Percentiles rank a stretch among this genome's conserved stretches.
These are phyloP conservation scores for Microplitis demolitor DNA, from an alignment of 1,140 invertebrate species.

Conservation along the genomic window DNA sequence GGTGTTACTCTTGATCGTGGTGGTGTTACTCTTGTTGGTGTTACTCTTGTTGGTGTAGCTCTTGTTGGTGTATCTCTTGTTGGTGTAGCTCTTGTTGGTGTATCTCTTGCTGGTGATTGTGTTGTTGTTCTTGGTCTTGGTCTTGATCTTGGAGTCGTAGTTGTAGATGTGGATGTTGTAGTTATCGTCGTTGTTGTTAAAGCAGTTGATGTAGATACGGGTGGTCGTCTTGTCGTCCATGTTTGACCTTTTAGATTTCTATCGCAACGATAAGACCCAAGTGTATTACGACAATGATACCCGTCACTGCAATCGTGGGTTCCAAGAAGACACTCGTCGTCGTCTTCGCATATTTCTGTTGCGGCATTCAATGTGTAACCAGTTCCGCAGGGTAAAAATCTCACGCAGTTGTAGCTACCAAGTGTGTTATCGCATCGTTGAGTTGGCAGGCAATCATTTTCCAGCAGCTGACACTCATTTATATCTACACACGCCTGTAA, in stretches of 20 bases:
- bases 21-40: conserved; percentile 7
- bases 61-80: not conserved
- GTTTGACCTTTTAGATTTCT: conserved; percentile 49
- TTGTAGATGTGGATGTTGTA: not conserved
- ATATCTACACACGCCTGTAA: conserved; percentile 64
- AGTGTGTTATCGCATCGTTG: conserved; percentile 90
- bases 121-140: too few relatives aligned
- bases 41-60: not conserved
- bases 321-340: conserved; percentile 87
- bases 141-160: not conserved
- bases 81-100: not conserved
- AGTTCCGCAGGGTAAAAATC: conserved; percentile 89
- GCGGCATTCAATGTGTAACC: conserved; percentile 92
- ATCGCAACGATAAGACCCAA: conserved; percentile 80
- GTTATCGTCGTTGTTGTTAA: conserved; percentile 6
- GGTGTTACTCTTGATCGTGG: not conserved
- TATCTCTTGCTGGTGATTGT: not conserved
- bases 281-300: conserved; percentile 84
- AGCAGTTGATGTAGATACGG: not conserved
- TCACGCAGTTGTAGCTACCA: conserved; percentile 83
- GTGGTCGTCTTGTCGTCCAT: not conserved
- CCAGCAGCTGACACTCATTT: conserved; percentile 68
- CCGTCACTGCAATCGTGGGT: conserved; percentile 81
- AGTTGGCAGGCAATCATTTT: conserved; percentile 66
- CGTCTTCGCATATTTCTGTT: conserved; percentile 88